Conservation (phyloP, 2,888 invertebrate genomes). For the Sipunculus nudus region DNA sequence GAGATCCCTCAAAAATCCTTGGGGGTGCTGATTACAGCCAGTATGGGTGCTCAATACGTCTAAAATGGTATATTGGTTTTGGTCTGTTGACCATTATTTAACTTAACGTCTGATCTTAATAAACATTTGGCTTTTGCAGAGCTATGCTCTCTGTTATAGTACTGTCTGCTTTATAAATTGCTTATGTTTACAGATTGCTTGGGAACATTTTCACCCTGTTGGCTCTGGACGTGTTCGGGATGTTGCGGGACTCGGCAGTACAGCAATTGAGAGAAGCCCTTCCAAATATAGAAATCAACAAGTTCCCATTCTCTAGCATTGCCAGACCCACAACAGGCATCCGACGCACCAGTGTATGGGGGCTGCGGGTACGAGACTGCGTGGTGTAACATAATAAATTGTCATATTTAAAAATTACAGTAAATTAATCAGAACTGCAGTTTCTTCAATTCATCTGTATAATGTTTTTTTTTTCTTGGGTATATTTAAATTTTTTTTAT, state of each 20-base stretch:
- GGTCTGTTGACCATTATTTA: no score
- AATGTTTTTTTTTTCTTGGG: no score
- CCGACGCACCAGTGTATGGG: constrained; percentile 90
- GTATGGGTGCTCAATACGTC: no score
- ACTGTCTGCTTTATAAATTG: not conserved
- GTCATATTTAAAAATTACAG: no score
- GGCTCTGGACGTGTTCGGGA: constrained; percentile 84
- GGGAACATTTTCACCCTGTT: constrained; percentile 69
- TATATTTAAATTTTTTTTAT: no score
- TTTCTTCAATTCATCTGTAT: no score
- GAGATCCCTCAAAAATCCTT: no score
- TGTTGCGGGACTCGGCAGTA: constrained; percentile 74
- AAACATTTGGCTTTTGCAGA: not conserved
- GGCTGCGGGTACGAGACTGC: constrained; percentile 71
- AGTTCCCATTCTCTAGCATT: constrained; percentile 82
- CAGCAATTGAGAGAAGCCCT: constrained; percentile 71
- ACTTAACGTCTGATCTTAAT: not conserved
- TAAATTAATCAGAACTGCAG: no score
- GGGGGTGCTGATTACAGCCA: no score
- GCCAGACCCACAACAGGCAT: constrained; percentile 88
- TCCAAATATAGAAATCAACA: constrained; percentile 75
- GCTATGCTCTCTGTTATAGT: not conserved
- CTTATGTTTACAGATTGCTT: constrained; percentile 67
- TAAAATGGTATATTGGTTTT: no score
- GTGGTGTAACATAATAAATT: constrained; percentile 36